phyloP scores from a whole-genome alignment of 2,888 invertebrate species.

The Drosophila siamana region DNA sequence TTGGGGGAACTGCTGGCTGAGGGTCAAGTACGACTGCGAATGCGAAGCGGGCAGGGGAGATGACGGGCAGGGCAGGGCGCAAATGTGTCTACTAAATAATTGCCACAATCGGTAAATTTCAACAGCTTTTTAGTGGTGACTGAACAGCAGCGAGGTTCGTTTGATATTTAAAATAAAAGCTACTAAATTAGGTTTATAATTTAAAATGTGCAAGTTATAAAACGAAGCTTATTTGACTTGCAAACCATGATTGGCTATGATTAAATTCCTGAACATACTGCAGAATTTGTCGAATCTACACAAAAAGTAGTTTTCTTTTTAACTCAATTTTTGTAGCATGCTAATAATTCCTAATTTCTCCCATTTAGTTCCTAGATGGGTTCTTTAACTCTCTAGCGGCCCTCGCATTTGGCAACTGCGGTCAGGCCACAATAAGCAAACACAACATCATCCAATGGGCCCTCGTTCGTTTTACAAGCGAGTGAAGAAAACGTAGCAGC shows the following conservation, averaged over 20 bases:
- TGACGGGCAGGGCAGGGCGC: conserved; percentile 31
- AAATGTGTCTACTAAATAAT: conserved; percentile 61
- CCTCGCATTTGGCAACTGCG: conserved; percentile 50
- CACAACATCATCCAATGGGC: conserved; percentile 43
- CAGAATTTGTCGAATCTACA: no score
- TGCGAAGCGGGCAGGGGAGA: background rate
- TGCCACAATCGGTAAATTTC: conserved; percentile 74
- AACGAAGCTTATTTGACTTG: no score
- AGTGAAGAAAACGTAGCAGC: conserved; percentile 61
- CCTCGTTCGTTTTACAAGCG: conserved; percentile 45
- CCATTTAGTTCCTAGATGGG: background rate
- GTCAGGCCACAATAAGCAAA: conserved; percentile 17
- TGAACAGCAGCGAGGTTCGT: conserved; percentile 36
- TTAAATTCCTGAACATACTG: no score
- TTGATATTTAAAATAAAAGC: no score
- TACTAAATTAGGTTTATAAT: no score
- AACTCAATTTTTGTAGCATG: no score
- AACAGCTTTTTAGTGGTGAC: conserved; percentile 68
- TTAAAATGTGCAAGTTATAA: no score
- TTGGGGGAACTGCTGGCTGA: conserved; percentile 19
- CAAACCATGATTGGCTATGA: no score
- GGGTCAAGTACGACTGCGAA: conserved; percentile 49
- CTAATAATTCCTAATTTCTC: background rate
- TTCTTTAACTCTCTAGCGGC: background rate
- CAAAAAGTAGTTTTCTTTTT: no score